Evolutionary conservation across 2,797 vertebrate species (phyloP).

Genomic region (Lagodon rhomboides): DNA sequence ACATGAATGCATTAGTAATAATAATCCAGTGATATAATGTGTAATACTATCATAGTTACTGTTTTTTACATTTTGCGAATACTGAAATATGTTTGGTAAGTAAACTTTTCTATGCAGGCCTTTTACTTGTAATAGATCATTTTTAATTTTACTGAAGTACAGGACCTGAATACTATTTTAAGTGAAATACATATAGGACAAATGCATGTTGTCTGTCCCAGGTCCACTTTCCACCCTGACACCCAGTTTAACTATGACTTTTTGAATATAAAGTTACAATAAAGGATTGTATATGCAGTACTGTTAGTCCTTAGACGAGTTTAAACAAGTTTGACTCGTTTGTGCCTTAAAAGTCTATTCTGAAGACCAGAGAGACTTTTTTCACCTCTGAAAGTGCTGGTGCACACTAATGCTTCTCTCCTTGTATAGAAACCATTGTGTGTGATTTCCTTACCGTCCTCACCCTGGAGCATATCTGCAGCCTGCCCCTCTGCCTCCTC

Average conservation of each 20-base stretch:
- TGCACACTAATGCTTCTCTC: background rate
- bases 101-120: no score
- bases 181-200: no score
- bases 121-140: no score
- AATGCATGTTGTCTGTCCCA: background rate
- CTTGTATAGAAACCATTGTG: background rate
- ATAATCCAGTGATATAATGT: no score
- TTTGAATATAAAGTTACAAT: no score
- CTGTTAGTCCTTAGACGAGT: background rate
- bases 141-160: no score
- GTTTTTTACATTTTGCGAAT: no score
- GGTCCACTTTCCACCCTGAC: background rate
- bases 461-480: slow-evolving; percentile 73
- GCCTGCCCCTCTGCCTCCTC: slow-evolving; percentile 83
- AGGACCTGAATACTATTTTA: background rate
- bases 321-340: background rate
- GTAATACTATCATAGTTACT: no score
- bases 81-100: no score
- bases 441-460: slow-evolving; percentile 75
- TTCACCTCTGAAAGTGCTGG: background rate
- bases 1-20: no score
- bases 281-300: background rate
- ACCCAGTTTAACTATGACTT: no score
- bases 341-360: background rate
- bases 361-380: background rate